A percentile compares a stretch with the other conserved stretches of the same genome.
Conservation (phyloP, 2,888 invertebrate genomes). For the Leptinotarsa rubiginosa region DNA sequence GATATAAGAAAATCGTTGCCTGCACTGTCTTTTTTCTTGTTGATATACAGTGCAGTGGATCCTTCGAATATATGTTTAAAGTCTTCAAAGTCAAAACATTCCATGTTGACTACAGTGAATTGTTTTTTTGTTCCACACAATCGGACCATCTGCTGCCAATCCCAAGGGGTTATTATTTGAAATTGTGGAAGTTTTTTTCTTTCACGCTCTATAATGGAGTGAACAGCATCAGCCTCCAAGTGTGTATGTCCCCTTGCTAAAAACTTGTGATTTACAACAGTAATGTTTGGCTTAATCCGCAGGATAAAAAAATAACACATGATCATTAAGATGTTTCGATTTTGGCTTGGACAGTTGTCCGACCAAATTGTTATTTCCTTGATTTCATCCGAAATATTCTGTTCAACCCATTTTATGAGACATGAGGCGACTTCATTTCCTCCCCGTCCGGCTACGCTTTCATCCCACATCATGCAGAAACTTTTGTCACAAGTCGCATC, state of each 20-base stretch:
- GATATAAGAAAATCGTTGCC: slow-evolving; percentile 1
- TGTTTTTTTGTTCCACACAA: slow-evolving; percentile 26
- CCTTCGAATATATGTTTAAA: background rate
- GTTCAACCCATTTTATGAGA: slow-evolving; percentile 40
- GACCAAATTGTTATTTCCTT: slow-evolving; percentile 26
- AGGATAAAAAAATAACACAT: slow-evolving; percentile 34
- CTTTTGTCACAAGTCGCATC: slow-evolving; percentile 23
- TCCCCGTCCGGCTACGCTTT: slow-evolving; percentile 42
- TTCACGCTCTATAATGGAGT: slow-evolving; percentile 39
- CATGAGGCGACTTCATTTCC: slow-evolving; percentile 48
- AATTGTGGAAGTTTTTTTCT: slow-evolving; percentile 36
- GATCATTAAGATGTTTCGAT: slow-evolving; percentile 28
- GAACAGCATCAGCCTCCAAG: slow-evolving; percentile 36
- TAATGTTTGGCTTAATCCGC: slow-evolving; percentile 17
- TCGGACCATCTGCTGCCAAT: slow-evolving; percentile 41
- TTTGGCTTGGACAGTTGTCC: slow-evolving; percentile 36
- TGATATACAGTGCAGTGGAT: background rate
- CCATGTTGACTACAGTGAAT: slow-evolving; percentile 38
- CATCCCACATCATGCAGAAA: slow-evolving; percentile 44
- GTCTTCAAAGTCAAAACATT: slow-evolving; percentile 11
- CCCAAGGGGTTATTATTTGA: slow-evolving; percentile 43
- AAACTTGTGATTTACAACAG: slow-evolving; percentile 26
- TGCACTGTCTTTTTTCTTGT: background rate
- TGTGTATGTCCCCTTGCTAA: slow-evolving; percentile 30
- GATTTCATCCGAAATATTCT: slow-evolving; percentile 3